phyloP scores from a whole-genome alignment of 2,797 vertebrate genomes.

The Tenualosa thibaudeaui region DNA sequence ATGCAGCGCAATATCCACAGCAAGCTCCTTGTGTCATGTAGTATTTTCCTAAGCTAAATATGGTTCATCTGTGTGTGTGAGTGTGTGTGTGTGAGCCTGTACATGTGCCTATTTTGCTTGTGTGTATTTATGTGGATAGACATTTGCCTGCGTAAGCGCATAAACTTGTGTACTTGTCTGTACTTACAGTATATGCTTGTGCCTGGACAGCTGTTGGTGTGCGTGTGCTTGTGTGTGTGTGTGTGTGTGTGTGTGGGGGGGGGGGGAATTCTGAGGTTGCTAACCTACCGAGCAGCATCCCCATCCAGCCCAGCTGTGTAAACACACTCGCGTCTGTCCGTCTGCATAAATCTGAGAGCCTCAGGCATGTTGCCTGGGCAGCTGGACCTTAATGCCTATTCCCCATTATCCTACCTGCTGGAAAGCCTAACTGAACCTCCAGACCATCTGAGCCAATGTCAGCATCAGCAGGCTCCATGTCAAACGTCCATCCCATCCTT shows the following conservation, averaged over 20 bases:
- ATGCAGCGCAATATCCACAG: not conserved
- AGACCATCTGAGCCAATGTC: not conserved
- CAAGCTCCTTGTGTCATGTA: not conserved
- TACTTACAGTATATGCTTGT: too few species aligned
- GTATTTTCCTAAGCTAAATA: not conserved
- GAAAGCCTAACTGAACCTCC: not conserved
- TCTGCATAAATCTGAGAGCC: not conserved
- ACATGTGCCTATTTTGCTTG: not conserved
- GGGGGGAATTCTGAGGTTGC: not conserved
- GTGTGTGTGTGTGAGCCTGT: not conserved
- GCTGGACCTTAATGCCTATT: not conserved
- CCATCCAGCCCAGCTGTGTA: constrained; percentile 5
- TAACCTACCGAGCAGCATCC: constrained; percentile 17
- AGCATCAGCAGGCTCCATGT: not conserved
- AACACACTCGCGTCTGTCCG: not conserved
- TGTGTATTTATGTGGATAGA: not conserved
- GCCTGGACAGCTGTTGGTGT: not conserved
- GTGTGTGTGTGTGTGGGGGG: not conserved
- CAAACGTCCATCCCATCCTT: not conserved
- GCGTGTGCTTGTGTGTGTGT: not conserved
- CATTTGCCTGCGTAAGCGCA: not conserved
- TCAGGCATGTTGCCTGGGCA: not conserved
- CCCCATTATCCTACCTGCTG: not conserved
- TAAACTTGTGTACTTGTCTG: not conserved
- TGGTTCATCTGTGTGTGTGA: not conserved